A percentile compares a stretch with the other conserved stretches of the same genome.
These are phyloP conservation scores for Meloe dianella DNA, from an alignment of 2,888 invertebrate genomes.

Conservation along the genomic window DNA sequence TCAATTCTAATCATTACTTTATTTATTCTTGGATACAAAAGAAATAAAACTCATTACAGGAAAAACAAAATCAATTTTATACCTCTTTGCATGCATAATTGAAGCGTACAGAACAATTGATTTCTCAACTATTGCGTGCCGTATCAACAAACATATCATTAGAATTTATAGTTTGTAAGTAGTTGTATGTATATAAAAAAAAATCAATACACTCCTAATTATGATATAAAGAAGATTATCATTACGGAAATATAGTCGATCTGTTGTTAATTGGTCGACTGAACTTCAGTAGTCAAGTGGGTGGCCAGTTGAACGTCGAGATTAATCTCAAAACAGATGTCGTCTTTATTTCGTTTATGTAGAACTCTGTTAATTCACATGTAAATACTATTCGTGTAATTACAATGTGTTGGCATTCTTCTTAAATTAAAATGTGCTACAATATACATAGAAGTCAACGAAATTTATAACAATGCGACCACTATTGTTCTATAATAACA, in stretches of 20 bases:
- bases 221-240: no score
- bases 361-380: background rate
- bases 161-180: background rate
- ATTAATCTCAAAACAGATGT: background rate
- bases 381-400: background rate
- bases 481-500: background rate
- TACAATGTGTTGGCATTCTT: constrained; percentile 6
- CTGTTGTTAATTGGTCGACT: no score
- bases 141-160: background rate
- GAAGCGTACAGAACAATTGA: background rate
- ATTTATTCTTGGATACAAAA: no score
- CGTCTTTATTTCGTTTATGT: background rate
- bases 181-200: no score
- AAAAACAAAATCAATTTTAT: background rate
- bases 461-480: background rate
- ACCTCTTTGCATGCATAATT: background rate
- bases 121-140: background rate
- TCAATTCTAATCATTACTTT: no score
- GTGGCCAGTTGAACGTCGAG: no score
- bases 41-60: background rate
- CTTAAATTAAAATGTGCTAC: constrained; percentile 5
- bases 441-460: background rate
- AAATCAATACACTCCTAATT: no score
- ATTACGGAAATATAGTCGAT: no score
- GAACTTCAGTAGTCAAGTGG: no score